phyloP scores from a whole-genome alignment of 2,888 invertebrate species.

The Pelosia muscerda region DNA sequence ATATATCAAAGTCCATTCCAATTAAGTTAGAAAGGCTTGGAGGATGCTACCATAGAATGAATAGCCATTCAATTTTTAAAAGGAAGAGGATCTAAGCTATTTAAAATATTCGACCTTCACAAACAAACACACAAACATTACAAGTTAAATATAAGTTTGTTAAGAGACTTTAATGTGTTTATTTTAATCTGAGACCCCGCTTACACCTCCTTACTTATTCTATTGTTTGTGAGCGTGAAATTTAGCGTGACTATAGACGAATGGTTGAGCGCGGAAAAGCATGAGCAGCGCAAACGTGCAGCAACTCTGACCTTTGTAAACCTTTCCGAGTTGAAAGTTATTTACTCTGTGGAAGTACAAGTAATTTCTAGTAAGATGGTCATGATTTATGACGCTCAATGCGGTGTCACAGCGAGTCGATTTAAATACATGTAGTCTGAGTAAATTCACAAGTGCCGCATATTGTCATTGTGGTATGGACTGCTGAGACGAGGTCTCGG shows the following conservation, averaged over 20 bases:
- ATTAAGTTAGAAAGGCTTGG: too few relatives aligned
- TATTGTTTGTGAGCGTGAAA: slow-evolving; percentile 23
- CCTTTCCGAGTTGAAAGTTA: slow-evolving; percentile 23
- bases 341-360: background rate
- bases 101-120: background rate
- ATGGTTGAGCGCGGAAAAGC: slow-evolving; percentile 8
- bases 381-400: background rate
- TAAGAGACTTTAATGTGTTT: background rate
- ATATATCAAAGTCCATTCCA: too few relatives aligned
- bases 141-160: background rate
- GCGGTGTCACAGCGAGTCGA: too few relatives aligned
- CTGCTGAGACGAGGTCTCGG: too few relatives aligned
- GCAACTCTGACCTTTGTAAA: slow-evolving; percentile 25
- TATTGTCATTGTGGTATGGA: too few relatives aligned
- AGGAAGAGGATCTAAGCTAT: background rate
- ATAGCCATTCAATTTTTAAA: background rate
- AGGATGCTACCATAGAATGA: background rate
- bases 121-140: background rate
- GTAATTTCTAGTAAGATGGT: background rate
- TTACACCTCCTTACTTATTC: slow-evolving; percentile 6
- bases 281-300: slow-evolving; percentile 19
- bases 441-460: too few relatives aligned
- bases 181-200: slow-evolving; percentile 5
- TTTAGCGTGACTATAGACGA: slow-evolving; percentile 32
- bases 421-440: too few relatives aligned